Percentiles rank a stretch among this genome's conserved stretches.
phyloP scores from a whole-genome alignment of 2,888 invertebrate species.

The Vandiemenella viatica region DNA sequence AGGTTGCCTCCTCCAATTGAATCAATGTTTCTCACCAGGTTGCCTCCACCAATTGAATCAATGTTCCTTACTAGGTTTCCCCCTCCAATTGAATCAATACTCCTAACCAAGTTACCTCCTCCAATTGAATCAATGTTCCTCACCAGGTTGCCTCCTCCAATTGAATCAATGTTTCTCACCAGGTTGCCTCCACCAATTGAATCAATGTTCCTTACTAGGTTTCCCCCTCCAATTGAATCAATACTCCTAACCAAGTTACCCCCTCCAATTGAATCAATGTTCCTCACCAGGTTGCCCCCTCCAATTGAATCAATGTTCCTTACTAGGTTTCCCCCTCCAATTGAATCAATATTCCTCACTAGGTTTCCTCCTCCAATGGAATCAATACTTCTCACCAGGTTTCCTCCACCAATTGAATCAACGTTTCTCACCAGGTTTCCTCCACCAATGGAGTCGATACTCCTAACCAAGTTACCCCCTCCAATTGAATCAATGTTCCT shows the following conservation, averaged over 20 bases:
- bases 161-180: slow-evolving; percentile 17
- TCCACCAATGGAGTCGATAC: neutral
- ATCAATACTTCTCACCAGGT: slow-evolving; percentile 30
- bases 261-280: slow-evolving; percentile 26
- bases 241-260: slow-evolving; percentile 19
- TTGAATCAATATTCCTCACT: slow-evolving; percentile 20
- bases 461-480: slow-evolving; percentile 30
- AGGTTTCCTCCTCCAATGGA: slow-evolving; percentile 21
- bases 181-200: slow-evolving; percentile 33
- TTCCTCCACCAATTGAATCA: slow-evolving; percentile 16
- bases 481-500: slow-evolving; percentile 33
- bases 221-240: slow-evolving; percentile 23
- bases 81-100: neutral
- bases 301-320: slow-evolving; percentile 27
- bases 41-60: slow-evolving; percentile 24
- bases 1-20: slow-evolving; percentile 23
- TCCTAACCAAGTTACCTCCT: slow-evolving; percentile 30
- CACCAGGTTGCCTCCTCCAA: slow-evolving; percentile 17
- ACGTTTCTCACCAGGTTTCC: slow-evolving; percentile 19
- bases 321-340: slow-evolving; percentile 22
- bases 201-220: slow-evolving; percentile 30
- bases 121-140: slow-evolving; percentile 33
- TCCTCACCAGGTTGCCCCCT: slow-evolving; percentile 18
- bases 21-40: slow-evolving; percentile 20
- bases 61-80: slow-evolving; percentile 25